A percentile compares a stretch with the other conserved stretches of the same genome.
phyloP scores from a whole-genome alignment of 2,113 vertebrate genomes.

The Psephotus haematonotus region DNA sequence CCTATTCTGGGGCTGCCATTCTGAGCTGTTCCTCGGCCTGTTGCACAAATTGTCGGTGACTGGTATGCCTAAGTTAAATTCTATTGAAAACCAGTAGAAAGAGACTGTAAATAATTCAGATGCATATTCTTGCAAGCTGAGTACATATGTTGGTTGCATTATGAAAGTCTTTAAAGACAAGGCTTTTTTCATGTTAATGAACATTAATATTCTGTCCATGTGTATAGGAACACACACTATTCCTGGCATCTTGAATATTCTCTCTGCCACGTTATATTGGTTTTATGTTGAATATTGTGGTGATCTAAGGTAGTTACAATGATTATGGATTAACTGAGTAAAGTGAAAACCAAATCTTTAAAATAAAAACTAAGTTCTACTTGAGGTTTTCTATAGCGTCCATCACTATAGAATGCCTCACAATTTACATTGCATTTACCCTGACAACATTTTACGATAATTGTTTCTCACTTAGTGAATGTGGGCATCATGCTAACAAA shows the following conservation, averaged over 20 bases:
- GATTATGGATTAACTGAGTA: neutral
- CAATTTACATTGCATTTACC: neutral
- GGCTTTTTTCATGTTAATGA: neutral
- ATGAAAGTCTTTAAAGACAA: neutral
- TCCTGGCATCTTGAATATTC: neutral
- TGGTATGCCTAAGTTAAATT: neutral
- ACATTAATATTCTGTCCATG: fast-evolving
- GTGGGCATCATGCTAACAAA: neutral
- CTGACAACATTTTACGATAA: neutral
- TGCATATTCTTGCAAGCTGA: neutral
- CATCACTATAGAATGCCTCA: neutral
- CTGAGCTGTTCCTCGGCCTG: neutral
- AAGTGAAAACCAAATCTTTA: neutral
- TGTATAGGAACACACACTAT: neutral
- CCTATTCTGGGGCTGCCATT: neutral
- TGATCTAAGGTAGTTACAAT: neutral
- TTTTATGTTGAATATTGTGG: neutral
- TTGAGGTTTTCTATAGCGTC: neutral
- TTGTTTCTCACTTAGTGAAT: neutral
- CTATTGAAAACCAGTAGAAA: neutral
- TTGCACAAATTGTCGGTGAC: neutral
- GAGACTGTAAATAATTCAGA: neutral
- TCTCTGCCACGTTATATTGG: fast-evolving
- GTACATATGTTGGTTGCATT: neutral
- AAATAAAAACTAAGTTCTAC: neutral